These are phyloP conservation scores for Alectoris magna DNA, from an alignment of 2,797 vertebrate species.

Conservation along the genomic window DNA sequence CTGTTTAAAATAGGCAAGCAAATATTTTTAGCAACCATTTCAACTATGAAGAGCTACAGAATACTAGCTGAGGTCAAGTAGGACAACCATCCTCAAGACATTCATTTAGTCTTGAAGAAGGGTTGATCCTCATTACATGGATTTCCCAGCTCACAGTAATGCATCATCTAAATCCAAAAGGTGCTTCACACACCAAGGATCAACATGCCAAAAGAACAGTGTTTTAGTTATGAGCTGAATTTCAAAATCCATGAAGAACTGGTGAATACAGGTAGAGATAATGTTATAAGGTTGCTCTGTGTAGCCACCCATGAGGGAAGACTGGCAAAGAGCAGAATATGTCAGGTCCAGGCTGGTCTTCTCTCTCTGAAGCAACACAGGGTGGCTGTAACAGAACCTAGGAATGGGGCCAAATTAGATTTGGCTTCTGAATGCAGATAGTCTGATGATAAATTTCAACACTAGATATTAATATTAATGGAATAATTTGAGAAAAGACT, in stretches of 20 bases:
- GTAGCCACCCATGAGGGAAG: neutral
- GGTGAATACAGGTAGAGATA: neutral
- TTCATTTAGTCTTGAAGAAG: neutral
- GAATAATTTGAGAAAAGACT: neutral
- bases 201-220: neutral
- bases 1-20: neutral
- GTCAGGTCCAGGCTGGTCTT: neutral
- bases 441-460: neutral
- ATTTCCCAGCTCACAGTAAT: neutral
- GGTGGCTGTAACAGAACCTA: neutral
- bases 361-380: neutral
- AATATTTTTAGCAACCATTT: too few relatives aligned
- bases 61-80: neutral
- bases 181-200: neutral
- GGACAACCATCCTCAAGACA: neutral
- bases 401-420: neutral
- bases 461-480: neutral
- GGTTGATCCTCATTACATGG: neutral
- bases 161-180: neutral
- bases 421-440: neutral
- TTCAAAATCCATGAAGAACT: neutral
- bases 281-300: neutral
- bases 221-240: neutral
- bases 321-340: neutral
- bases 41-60: neutral